phyloP scores from a whole-genome alignment of 1,140 invertebrate species.

The Eumaeus atala region DNA sequence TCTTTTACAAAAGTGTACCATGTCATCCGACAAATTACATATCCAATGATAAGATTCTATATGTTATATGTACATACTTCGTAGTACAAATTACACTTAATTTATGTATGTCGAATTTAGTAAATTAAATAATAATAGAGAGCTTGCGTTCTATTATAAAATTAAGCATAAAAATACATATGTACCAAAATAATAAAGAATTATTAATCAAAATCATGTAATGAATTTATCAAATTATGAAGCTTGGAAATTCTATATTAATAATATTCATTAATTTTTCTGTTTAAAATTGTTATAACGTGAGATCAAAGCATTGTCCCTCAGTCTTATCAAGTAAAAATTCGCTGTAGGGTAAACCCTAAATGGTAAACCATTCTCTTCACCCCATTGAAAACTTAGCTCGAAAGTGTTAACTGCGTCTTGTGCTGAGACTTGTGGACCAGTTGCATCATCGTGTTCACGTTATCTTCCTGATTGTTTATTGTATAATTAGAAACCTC shows the following conservation, averaged over 20 bases:
- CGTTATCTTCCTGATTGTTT: conserved; percentile 33
- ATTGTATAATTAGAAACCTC: too few species aligned
- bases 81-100: too few species aligned
- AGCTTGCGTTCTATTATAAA: conserved; percentile 14
- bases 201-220: too few species aligned
- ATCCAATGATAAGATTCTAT: too few species aligned
- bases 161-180: conserved; percentile 20
- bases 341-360: conserved; percentile 43
- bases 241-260: too few species aligned
- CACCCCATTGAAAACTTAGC: conserved; percentile 45
- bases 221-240: conserved; percentile 28
- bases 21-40: too few species aligned
- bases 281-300: conserved; percentile 38
- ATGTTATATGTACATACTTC: too few species aligned
- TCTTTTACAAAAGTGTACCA: too few species aligned
- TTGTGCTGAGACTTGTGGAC: conserved; percentile 33
- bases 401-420: conserved; percentile 41
- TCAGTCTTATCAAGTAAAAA: conserved; percentile 45
- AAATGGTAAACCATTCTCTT: conserved; percentile 43
- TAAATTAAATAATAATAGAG: conserved; percentile 31
- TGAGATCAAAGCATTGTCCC: conserved; percentile 41
- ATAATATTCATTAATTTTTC: conserved; percentile 33
- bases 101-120: too few species aligned
- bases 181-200: too few species aligned
- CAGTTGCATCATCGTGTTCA: conserved; percentile 37